A percentile compares a stretch with the other conserved stretches of the same genome.
phyloP scores from a whole-genome alignment of 1,140 invertebrate genomes.

The Bombus terrestris region DNA sequence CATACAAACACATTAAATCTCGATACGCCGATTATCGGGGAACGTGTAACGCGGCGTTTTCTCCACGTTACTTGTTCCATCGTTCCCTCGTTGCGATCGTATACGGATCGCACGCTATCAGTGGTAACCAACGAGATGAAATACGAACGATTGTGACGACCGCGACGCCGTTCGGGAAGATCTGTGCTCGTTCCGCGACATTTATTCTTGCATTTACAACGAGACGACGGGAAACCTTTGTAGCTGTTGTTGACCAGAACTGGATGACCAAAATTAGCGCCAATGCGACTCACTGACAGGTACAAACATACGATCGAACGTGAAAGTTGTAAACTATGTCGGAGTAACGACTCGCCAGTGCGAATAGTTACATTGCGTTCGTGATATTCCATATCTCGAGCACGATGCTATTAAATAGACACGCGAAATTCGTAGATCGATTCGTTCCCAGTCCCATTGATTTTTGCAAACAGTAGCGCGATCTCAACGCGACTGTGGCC shows the following conservation, averaged over 20 bases:
- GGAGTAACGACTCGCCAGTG: background rate
- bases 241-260: background rate
- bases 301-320: conserved; percentile 23
- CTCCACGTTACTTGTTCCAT: background rate
- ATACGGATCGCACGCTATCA: background rate
- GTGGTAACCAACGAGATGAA: background rate
- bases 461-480: background rate
- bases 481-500: conserved; percentile 17
- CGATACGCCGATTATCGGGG: background rate
- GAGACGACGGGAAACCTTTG: background rate
- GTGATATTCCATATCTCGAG: background rate
- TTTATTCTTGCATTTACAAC: background rate
- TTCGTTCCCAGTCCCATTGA: background rate
- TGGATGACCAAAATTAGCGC: too few relatives aligned
- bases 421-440: background rate
- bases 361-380: background rate
- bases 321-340: background rate
- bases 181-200: background rate
- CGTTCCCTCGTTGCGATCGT: background rate
- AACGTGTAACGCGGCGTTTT: too few relatives aligned
- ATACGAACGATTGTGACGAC: background rate
- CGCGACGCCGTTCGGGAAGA: background rate
- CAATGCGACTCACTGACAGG: background rate
- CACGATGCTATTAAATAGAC: too few relatives aligned
- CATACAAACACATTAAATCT: conserved; percentile 2